Percentiles rank a stretch among this genome's conserved stretches.
Evolutionary conservation across 64 coral and sea anemone species (phyloP).

Genomic region (Cladopsammia gracilis): DNA sequence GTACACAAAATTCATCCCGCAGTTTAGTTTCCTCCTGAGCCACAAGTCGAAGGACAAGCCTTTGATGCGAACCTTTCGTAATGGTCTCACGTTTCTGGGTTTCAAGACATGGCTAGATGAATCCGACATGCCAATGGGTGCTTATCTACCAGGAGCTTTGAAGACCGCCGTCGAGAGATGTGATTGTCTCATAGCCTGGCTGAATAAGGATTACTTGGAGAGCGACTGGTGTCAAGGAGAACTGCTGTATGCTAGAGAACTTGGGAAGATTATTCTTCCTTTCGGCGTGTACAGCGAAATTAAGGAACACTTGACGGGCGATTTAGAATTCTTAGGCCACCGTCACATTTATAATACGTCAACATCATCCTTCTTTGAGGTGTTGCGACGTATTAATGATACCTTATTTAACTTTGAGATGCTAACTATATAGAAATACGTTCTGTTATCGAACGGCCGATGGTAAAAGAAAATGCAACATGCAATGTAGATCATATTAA

Average conservation of each 20-base stretch:
- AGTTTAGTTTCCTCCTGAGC: conserved; percentile 92
- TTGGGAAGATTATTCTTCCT: conserved; percentile 76
- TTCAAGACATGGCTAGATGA: conserved; percentile 87
- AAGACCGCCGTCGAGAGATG: conserved; percentile 73
- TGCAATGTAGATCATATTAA: too few species aligned
- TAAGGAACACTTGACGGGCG: conserved; percentile 29
- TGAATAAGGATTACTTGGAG: conserved; percentile 80
- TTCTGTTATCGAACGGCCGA: too few species aligned
- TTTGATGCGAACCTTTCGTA: conserved; percentile 77
- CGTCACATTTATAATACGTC: conserved; percentile 58
- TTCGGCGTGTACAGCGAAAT: conserved; percentile 74
- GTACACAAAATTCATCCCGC: conserved; percentile 77
- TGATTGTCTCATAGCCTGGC: conserved; percentile 87
- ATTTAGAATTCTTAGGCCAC: conserved; percentile 65
- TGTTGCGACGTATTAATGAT: conserved; percentile 82
- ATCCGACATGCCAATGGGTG: conserved; percentile 49
- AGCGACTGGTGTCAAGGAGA: conserved; percentile 85
- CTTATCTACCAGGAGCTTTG: conserved; percentile 20
- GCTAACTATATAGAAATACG: too few species aligned
- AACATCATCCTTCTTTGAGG: conserved; percentile 78
- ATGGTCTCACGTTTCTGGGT: conserved; percentile 86
- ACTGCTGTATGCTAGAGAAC: conserved; percentile 62
- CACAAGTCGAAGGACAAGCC: conserved; percentile 89
- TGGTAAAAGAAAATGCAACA: too few species aligned
- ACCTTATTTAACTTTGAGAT: conserved; percentile 83